Base-by-base conservation (phyloP, 2,797 vertebrate genomes). In the Poeciliopsis turneri region DNA sequence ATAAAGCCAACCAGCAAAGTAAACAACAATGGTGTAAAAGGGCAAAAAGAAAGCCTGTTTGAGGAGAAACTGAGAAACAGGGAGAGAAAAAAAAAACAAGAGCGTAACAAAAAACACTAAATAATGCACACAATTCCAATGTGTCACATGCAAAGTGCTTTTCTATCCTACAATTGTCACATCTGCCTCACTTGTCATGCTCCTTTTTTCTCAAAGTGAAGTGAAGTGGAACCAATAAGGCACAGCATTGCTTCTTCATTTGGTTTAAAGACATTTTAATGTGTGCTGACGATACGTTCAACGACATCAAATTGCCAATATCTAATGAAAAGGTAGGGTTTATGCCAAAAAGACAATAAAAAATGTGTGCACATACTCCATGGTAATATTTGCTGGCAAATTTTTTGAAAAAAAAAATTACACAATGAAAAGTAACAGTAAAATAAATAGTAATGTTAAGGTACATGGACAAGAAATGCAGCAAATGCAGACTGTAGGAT, bases 141-240 rank as follows among this genome's bases (percentile, higher is more conserved):
- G 70, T 75, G 68, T 64, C 74, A 83, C 72, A 74, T 41, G 59
- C 39, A 82, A 86, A 87, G 80, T 81, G 86, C 77, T 85, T 86
- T 75, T 84, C 79, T 75, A 72, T 83, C 79, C 41, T n/a, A 68
- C 77, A 78, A 84, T 81, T 78, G 78, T 80, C 82, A 79, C 13
- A 30, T 81, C 74, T 75, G 74, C 73, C 64, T 78, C 69, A 71
- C 68, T 73, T 46, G 53, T 72, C 25, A 13, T 47, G 23, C 36
- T 76, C 39, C 45, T 12, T 0, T 23, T 64, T 76, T 75, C 76
- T 84, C 84, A 80, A 49, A 8, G 36, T 68, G 74, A 80, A 72
- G 45, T 39, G 33, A 81, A 61, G 57, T n/a, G 64, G 68, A 75
- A 72, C 49, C 53, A 70, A 72, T 28, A 70, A 30, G 57, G 20